phyloP scores from a whole-genome alignment of 1,140 invertebrate genomes.

The Portunus trituberculatus region DNA sequence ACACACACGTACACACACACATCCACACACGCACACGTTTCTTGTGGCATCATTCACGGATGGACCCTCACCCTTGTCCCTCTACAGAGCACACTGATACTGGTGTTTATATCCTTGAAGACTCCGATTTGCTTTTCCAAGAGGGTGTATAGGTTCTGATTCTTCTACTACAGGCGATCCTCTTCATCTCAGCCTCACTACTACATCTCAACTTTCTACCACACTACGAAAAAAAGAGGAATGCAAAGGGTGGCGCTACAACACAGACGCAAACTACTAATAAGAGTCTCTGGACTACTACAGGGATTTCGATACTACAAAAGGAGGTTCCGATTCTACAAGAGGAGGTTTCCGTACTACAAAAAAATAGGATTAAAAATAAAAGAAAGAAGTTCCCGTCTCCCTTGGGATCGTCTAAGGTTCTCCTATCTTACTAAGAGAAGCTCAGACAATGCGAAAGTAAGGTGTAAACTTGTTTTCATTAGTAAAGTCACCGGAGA shows the following conservation, averaged over 20 bases:
- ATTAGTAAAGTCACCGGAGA: background rate
- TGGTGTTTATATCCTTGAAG: background rate
- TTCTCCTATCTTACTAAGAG: background rate
- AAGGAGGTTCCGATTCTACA: background rate
- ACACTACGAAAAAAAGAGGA: conserved; percentile 8
- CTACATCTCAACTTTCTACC: background rate
- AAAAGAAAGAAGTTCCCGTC: background rate
- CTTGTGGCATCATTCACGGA: background rate
- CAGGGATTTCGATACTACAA: background rate
- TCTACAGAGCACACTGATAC: background rate
- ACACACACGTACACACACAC: background rate
- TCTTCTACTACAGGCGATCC: background rate
- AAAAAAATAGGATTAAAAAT: background rate
- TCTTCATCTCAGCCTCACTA: background rate
- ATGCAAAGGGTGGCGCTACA: background rate
- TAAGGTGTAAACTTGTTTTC: background rate
- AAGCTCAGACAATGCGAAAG: background rate
- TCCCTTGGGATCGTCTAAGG: background rate
- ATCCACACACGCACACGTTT: background rate
- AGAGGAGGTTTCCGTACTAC: background rate
- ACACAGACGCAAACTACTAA: background rate
- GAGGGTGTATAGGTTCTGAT: background rate
- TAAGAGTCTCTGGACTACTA: background rate
- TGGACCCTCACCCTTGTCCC: background rate
- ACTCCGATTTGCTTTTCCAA: background rate